Evolutionary conservation across 2,888 invertebrate species (phyloP), one percentile per base, ranked within the genome.

Genomic region (Synergus gifuensis): DNA sequence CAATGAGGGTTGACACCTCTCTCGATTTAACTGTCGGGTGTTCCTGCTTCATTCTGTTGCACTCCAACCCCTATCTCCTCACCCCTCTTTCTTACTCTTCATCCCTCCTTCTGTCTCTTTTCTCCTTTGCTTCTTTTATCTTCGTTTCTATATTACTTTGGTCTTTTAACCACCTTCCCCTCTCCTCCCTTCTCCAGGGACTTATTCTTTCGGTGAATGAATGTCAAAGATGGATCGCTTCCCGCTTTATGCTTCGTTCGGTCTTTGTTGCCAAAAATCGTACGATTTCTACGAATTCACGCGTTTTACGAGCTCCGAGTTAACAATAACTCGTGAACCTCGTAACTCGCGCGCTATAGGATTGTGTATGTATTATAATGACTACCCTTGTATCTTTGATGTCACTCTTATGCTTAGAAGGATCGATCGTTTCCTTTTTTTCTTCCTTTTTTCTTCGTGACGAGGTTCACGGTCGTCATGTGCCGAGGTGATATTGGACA

Each of bases 221-320:
- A 90, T 88, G 85, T 87, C 86, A 89, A 89, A 90, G 90, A 90
- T 90, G 90, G 90, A 90, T 90, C 88, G 88, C 84, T 87, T 87
- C 88, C 86, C 86, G 85, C 87, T 88, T 86, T 87, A 82, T 87
- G 82, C 85, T 78, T 77, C 76, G 80, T 80, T 79, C 78, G 77
- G 69, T 84, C 83, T 86, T 89, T 89, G 89, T 89, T 85, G 82
- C 82, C 83, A 44, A 83, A 79, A 88, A 86, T 89, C 86, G 80
- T 84, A 84, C 85, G 87, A 87, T 88, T 90, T 88, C 89, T 83
- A 84, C 86, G 89, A 89, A 90, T 89, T 87, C 87, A 87, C 88
- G 86, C 87, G 86, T 87, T 87, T 86, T 84, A 86, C 82, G 81
- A 78, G 76, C 76, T 80, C 78, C 81, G 76, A 78, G 80, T 79